These are phyloP conservation scores for Tuta absoluta DNA, from an alignment of 2,888 invertebrate species.

Conservation along the genomic window DNA sequence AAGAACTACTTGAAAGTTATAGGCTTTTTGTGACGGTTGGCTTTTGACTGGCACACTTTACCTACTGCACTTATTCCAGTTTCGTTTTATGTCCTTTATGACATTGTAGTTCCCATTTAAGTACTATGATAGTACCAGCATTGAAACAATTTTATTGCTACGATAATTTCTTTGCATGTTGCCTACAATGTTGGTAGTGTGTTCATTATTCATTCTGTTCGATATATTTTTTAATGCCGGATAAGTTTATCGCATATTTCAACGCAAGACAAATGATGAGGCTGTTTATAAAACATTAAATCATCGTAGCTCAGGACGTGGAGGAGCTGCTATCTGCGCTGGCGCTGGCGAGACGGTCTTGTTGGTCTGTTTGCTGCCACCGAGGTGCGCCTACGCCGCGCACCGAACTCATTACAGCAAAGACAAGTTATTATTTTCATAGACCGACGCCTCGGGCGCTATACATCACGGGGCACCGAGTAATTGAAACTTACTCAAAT, in stretches of 20 bases:
- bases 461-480: conserved; percentile 56
- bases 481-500: conserved; percentile 74
- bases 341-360: background rate
- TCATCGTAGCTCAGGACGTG: background rate
- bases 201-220: conserved; percentile 1
- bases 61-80: background rate
- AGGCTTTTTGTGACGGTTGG: conserved; percentile 8
- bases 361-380: conserved; percentile 23
- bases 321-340: too few relatives aligned
- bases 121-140: conserved; percentile 4
- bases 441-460: conserved; percentile 52
- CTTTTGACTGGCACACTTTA: background rate
- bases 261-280: conserved; percentile 3
- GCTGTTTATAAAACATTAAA: conserved; percentile 17
- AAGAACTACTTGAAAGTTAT: background rate
- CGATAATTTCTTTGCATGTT: background rate
- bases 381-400: conserved; percentile 17
- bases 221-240: background rate
- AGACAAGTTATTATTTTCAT: conserved; percentile 56
- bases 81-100: conserved; percentile 4
- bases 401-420: conserved; percentile 49
- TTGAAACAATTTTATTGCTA: conserved; percentile 4
- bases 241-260: conserved; percentile 14
- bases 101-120: background rate
- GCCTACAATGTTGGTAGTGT: background rate